These are phyloP conservation scores for Garrulus glandarius DNA, from an alignment of 2,797 vertebrate genomes.

Conservation along the genomic window DNA sequence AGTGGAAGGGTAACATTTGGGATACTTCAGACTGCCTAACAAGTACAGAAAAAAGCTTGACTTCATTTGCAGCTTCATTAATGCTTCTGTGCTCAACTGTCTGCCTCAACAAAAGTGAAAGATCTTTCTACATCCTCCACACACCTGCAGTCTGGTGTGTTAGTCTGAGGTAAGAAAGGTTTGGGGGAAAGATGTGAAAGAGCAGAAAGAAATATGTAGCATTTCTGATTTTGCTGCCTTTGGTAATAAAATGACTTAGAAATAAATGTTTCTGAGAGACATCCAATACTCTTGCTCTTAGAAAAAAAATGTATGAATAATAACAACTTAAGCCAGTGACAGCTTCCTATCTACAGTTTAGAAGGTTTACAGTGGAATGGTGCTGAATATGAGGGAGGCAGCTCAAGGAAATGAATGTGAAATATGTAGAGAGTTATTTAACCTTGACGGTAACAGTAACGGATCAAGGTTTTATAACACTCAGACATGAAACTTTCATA, in stretches of 20 bases:
- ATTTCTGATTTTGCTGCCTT: background rate
- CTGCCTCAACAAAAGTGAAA: constrained; percentile 14
- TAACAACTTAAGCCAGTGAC: background rate
- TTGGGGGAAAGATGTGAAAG: background rate
- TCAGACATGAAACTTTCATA: background rate
- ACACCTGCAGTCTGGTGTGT: constrained; percentile 14
- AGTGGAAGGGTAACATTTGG: background rate
- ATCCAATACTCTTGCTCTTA: background rate
- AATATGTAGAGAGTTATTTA: background rate
- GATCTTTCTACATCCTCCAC: background rate
- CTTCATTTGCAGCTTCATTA: background rate
- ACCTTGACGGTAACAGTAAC: background rate
- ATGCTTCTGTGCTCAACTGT: background rate
- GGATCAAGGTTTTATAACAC: background rate
- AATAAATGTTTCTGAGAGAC: background rate
- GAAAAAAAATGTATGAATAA: background rate
- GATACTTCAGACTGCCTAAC: background rate
- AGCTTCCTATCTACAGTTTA: background rate
- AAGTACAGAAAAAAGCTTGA: background rate
- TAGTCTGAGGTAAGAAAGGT: background rate
- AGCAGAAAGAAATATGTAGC: background rate
- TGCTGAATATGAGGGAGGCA: background rate
- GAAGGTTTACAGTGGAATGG: background rate
- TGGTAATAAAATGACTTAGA: background rate
- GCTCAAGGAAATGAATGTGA: background rate